A percentile compares a stretch with the other conserved stretches of the same genome.
phyloP scores from a whole-genome alignment of 2,888 invertebrate genomes.

The Agrochola lota region DNA sequence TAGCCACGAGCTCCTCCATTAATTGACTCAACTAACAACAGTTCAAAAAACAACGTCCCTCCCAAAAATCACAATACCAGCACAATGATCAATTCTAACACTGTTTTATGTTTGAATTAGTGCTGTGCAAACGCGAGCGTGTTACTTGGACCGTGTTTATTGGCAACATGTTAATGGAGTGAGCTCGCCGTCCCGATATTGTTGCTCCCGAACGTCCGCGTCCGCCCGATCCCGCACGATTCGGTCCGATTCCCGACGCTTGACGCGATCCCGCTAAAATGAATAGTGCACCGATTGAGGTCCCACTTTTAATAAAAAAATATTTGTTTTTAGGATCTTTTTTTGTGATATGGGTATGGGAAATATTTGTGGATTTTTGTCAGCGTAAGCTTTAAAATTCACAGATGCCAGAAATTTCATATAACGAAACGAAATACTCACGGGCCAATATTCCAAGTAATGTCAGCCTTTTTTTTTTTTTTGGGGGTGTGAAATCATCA shows the following conservation, averaged over 20 bases:
- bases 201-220: conserved; percentile 36
- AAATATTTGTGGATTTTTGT: conserved; percentile 18
- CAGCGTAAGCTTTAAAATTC: conserved; percentile 11
- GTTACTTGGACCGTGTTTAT: conserved; percentile 60
- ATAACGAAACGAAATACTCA: not conserved
- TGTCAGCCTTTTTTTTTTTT: not conserved
- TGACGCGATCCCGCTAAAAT: conserved; percentile 49
- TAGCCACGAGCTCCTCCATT: no score
- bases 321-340: conserved; percentile 19
- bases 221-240: conserved; percentile 12
- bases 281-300: conserved; percentile 50
- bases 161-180: conserved; percentile 60
- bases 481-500: no score
- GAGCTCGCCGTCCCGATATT: conserved; percentile 44
- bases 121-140: conserved; percentile 48
- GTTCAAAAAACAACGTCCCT: not conserved
- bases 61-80: conserved; percentile 24
- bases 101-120: conserved; percentile 58
- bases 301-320: conserved; percentile 39
- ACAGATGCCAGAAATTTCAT: not conserved
- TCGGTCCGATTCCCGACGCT: conserved; percentile 22
- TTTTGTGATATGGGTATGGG: conserved; percentile 19
- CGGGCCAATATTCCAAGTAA: no score
- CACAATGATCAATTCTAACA: conserved; percentile 31
- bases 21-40: not conserved